phyloP scores from a whole-genome alignment of 2,888 invertebrate species.

The Sturmia bella region DNA sequence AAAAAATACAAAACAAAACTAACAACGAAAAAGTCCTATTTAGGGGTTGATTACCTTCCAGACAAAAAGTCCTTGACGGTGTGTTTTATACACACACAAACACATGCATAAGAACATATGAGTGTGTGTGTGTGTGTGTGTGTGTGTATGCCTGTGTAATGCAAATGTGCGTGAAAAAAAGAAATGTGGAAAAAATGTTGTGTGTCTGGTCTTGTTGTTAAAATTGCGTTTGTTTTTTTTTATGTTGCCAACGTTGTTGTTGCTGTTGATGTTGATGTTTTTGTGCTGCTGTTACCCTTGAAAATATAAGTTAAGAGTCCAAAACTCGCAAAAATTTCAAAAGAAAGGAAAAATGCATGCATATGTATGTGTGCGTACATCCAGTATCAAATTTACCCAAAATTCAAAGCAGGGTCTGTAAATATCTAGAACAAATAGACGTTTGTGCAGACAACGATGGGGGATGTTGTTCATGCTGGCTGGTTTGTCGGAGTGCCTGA shows the following conservation, averaged over 20 bases:
- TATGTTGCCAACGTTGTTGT: slow-evolving; percentile 39
- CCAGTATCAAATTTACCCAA: neutral
- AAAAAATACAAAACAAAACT: slow-evolving; percentile 13
- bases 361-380: neutral
- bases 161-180: slow-evolving; percentile 32
- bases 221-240: slow-evolving; percentile 20
- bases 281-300: slow-evolving; percentile 57
- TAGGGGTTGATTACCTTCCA: slow-evolving; percentile 68
- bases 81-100: slow-evolving; percentile 26
- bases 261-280: slow-evolving; percentile 37
- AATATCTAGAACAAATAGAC: neutral
- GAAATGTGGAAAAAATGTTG: slow-evolving; percentile 1
- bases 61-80: slow-evolving; percentile 65
- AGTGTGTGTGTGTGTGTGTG: slow-evolving; percentile 2
- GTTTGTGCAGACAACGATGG: slow-evolving; percentile 24
- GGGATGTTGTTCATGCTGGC: neutral
- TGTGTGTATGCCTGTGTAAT: slow-evolving; percentile 11
- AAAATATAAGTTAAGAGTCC: slow-evolving; percentile 64
- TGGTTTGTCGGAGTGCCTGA: slow-evolving; percentile 4
- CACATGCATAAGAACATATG: slow-evolving; percentile 2
- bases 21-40: slow-evolving; percentile 37
- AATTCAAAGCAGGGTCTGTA: neutral
- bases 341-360: slow-evolving; percentile 32
- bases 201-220: slow-evolving; percentile 54
- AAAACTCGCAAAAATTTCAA: slow-evolving; percentile 62